phyloP scores from a whole-genome alignment of 2,888 invertebrate genomes.

The Hedychridium roseum region DNA sequence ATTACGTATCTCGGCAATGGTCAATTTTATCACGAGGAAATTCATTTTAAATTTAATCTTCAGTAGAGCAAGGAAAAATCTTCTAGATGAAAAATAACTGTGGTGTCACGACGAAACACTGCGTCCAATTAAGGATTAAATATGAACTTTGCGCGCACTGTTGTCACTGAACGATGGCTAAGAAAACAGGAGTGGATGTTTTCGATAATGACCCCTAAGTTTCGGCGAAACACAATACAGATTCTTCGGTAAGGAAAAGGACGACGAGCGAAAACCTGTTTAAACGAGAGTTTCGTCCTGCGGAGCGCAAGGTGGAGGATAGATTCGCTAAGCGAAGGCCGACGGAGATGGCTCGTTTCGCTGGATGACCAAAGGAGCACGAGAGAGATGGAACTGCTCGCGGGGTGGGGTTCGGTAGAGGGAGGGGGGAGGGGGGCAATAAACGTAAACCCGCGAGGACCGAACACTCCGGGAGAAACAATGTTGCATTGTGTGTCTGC shows the following conservation, averaged over 20 bases:
- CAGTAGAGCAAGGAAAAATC: no score
- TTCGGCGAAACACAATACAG: no score
- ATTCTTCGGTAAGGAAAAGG: no score
- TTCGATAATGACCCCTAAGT: no score
- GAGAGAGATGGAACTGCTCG: constrained; percentile 1
- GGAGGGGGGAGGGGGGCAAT: constrained; percentile 14
- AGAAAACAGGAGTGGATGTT: background rate
- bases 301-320: constrained; percentile 13
- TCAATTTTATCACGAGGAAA: no score
- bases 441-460: constrained; percentile 32
- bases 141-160: no score
- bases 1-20: no score
- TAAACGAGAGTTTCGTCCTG: constrained; percentile 24
- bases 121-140: no score
- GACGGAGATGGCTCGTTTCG: constrained; percentile 27
- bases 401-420: background rate
- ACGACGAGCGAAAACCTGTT: constrained; percentile 35
- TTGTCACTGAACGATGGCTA: background rate
- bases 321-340: constrained; percentile 1
- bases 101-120: no score
- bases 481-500: constrained; percentile 49
- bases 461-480: constrained; percentile 47
- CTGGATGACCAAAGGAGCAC: constrained; percentile 24
- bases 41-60: no score
- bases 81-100: no score